phyloP scores from a whole-genome alignment of 2,888 invertebrate genomes.

The Coleophora flavipennella region DNA sequence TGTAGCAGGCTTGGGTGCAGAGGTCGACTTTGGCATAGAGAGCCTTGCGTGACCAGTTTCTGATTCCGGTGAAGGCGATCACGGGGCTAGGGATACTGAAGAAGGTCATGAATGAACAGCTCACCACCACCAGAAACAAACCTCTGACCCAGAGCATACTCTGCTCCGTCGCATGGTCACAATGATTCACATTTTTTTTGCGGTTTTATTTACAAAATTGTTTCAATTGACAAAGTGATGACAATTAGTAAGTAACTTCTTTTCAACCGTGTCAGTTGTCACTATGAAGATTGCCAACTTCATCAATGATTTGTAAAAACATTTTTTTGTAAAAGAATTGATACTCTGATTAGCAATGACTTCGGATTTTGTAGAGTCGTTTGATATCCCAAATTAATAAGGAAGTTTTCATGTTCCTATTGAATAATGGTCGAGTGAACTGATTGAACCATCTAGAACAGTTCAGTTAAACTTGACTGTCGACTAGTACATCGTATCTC shows the following conservation, averaged over 20 bases:
- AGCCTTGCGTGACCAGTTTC: constrained; percentile 48
- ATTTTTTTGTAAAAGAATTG: no score
- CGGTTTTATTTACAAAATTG: constrained; percentile 1
- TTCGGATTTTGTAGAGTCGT: no score
- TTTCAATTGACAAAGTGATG: neutral
- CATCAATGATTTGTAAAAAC: no score
- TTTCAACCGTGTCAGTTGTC: no score
- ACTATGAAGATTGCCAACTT: no score
- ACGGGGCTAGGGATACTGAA: constrained; percentile 50
- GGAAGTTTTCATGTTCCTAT: no score
- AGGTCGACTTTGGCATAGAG: constrained; percentile 54
- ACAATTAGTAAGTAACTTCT: neutral
- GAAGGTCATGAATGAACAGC: constrained; percentile 47
- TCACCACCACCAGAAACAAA: constrained; percentile 13
- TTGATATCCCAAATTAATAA: no score
- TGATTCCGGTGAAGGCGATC: constrained; percentile 42
- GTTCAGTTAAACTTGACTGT: neutral
- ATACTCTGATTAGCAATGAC: no score
- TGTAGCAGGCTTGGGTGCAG: constrained; percentile 56
- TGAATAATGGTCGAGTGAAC: neutral
- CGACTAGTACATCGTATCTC: neutral
- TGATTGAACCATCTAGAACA: neutral
- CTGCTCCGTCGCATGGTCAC: neutral
- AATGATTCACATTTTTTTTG: constrained; percentile 1
- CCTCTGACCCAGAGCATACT: constrained; percentile 6